Evolutionary conservation across 2,797 vertebrate species (phyloP).

Genomic region (Xiphophorus birchmanni): DNA sequence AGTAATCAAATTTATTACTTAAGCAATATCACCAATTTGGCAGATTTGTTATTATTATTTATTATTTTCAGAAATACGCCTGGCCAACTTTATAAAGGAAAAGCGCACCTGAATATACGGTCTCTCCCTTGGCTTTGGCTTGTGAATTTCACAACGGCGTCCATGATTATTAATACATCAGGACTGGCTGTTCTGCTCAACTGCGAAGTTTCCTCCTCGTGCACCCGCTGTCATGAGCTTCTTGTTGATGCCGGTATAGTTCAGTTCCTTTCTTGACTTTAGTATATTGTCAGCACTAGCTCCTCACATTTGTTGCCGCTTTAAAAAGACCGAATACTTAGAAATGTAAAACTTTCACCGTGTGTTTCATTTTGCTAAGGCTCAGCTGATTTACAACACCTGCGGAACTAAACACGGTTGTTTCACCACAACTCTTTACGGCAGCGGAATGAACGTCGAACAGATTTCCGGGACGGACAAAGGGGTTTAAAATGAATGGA

Average conservation of each 20-base stretch:
- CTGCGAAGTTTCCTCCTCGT: slow-evolving; percentile 7
- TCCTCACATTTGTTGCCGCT: accelerated
- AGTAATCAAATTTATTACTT: background rate
- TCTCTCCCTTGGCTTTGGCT: slow-evolving; percentile 91
- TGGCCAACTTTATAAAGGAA: background rate
- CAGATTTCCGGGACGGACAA: slow-evolving; percentile 26
- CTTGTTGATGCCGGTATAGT: background rate
- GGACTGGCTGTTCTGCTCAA: slow-evolving; percentile 55
- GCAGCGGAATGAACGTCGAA: slow-evolving; percentile 42
- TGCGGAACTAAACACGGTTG: background rate
- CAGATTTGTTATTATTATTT: background rate
- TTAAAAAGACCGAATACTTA: background rate
- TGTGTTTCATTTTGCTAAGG: background rate
- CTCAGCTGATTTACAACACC: background rate
- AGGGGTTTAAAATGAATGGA: background rate
- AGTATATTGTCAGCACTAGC: accelerated
- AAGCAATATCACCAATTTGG: background rate
- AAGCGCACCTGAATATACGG: slow-evolving; percentile 86
- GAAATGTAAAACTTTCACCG: slow-evolving; percentile 20
- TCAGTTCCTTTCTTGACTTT: background rate
- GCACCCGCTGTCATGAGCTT: background rate
- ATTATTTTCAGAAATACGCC: background rate
- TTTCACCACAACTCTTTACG: slow-evolving; percentile 50
- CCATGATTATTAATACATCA: slow-evolving; percentile 77
- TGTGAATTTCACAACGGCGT: slow-evolving; percentile 82